A percentile compares a stretch with the other conserved stretches of the same genome.
Evolutionary conservation across 2,113 vertebrate genomes (phyloP).

Genomic region (Lathamus discolor): DNA sequence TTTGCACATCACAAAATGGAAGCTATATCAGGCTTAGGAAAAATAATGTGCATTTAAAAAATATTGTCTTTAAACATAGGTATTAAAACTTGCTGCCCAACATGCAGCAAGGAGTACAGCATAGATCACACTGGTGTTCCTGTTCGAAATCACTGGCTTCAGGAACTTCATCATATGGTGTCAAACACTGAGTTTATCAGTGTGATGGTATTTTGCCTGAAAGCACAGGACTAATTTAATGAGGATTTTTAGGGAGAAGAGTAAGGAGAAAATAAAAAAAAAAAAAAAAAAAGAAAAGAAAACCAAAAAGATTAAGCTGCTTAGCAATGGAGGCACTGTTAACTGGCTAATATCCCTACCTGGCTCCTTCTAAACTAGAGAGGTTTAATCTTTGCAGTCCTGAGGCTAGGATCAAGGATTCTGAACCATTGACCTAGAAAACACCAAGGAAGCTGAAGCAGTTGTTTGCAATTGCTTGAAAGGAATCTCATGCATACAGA

Average conservation of each 20-base stretch:
- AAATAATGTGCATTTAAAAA: neutral
- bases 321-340: neutral
- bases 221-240: neutral
- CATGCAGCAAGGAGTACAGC: neutral
- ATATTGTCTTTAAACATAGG: neutral
- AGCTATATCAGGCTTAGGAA: neutral
- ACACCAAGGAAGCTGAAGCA: neutral
- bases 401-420: slow-evolving; percentile 37
- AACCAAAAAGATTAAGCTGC: neutral
- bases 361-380: neutral
- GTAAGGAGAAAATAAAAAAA: neutral
- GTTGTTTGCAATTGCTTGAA: neutral
- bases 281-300: neutral
- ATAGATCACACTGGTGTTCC: neutral
- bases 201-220: neutral
- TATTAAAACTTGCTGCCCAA: neutral
- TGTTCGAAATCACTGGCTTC: neutral
- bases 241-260: neutral
- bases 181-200: neutral
- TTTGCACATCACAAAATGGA: neutral
- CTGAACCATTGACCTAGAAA: neutral
- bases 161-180: neutral
- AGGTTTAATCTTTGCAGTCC: slow-evolving; percentile 24
- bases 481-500: neutral
- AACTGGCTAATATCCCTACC: neutral